These are phyloP conservation scores for Meda fulgida DNA, from an alignment of 2,797 vertebrate species.

Conservation along the genomic window DNA sequence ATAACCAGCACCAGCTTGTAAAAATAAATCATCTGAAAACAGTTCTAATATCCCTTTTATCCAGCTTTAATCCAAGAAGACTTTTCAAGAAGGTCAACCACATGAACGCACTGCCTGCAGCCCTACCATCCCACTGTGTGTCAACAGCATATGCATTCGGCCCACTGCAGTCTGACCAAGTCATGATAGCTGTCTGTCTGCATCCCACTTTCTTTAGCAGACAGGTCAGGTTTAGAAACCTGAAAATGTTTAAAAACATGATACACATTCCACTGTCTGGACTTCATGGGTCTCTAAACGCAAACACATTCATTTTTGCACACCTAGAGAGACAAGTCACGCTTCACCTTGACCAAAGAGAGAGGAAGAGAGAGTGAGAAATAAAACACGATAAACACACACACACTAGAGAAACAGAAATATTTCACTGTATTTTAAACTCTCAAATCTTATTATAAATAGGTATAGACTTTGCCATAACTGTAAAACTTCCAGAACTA, in stretches of 20 bases:
- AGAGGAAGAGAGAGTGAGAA: background rate
- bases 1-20: conserved; percentile 46
- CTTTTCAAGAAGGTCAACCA: conserved; percentile 59
- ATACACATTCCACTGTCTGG: conserved; percentile 51
- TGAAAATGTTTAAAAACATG: conserved; percentile 53
- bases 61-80: conserved; percentile 58
- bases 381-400: background rate
- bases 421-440: background rate
- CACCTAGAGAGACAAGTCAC: conserved; percentile 35
- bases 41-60: conserved; percentile 52
- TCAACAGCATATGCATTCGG: conserved; percentile 21
- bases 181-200: conserved; percentile 11
- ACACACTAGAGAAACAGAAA: background rate
- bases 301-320: conserved; percentile 28
- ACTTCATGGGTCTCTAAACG: conserved; percentile 43
- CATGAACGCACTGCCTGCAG: conserved; percentile 31
- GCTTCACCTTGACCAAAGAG: conserved; percentile 1
- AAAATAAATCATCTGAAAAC: conserved; percentile 56
- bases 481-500: background rate
- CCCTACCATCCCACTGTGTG: conserved; percentile 26
- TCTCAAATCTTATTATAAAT: background rate
- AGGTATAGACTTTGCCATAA: background rate
- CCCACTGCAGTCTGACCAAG: conserved; percentile 22
- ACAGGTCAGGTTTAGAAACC: conserved; percentile 18
- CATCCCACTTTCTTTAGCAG: conserved; percentile 11